A percentile compares a stretch with the other conserved stretches of the same genome.
phyloP scores from a whole-genome alignment of 2,888 invertebrate species.

The Autographa pulchrina region DNA sequence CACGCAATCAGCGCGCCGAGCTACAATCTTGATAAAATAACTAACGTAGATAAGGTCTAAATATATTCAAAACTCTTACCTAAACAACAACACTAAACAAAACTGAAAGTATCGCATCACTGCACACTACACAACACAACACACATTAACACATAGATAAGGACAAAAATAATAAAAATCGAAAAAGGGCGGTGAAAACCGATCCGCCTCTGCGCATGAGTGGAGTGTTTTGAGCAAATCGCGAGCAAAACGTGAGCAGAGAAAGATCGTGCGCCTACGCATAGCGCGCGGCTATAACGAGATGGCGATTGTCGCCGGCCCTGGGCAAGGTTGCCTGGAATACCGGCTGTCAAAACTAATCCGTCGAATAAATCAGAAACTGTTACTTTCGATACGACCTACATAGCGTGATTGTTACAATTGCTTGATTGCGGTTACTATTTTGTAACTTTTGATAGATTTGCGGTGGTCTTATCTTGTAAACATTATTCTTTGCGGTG shows the following conservation, averaged over 20 bases:
- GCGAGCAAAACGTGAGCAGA: constrained; percentile 65
- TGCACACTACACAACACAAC: constrained; percentile 51
- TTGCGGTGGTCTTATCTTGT: background rate
- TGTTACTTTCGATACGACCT: constrained; percentile 29
- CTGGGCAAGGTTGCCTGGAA: constrained; percentile 86
- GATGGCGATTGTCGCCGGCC: constrained; percentile 82
- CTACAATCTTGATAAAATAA: constrained; percentile 9
- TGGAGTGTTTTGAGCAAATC: constrained; percentile 83
- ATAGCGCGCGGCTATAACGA: constrained; percentile 79
- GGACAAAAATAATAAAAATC: constrained; percentile 24
- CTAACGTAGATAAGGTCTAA: background rate
- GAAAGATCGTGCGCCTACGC: constrained; percentile 86
- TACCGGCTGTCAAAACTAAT: constrained; percentile 53
- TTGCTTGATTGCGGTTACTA: background rate
- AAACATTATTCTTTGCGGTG: background rate
- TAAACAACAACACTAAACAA: constrained; percentile 79
- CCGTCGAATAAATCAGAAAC: constrained; percentile 29
- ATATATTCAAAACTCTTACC: constrained; percentile 68
- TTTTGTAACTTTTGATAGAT: constrained; percentile 9
- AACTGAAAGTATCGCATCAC: constrained; percentile 83
- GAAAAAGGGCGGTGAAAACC: constrained; percentile 76
- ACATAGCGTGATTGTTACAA: constrained; percentile 16
- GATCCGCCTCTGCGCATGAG: constrained; percentile 77
- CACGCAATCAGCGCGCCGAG: background rate
- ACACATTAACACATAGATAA: constrained; percentile 56